phyloP scores from a whole-genome alignment of 2,888 invertebrate genomes.

The Macrosiphum euphorbiae region DNA sequence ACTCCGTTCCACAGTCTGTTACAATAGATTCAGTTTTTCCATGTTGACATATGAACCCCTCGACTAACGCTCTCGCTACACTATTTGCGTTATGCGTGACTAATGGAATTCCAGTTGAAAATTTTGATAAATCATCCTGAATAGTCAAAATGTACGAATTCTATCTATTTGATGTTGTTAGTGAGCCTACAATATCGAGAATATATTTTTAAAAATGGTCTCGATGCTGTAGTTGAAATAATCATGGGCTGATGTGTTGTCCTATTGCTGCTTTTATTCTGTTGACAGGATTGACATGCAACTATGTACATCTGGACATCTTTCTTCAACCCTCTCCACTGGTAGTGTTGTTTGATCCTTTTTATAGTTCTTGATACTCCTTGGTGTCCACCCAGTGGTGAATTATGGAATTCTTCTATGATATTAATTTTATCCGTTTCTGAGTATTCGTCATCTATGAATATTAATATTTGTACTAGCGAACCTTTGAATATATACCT shows the following conservation, averaged over 20 bases:
- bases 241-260: background rate
- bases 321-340: background rate
- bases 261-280: background rate
- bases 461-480: background rate
- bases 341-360: background rate
- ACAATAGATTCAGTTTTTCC: no score
- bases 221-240: background rate
- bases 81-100: background rate
- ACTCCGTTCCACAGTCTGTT: no score
- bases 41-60: background rate
- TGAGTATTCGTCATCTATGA: background rate
- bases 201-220: background rate
- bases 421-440: background rate
- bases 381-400: background rate
- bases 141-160: background rate
- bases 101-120: background rate
- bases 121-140: background rate
- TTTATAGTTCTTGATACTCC: background rate
- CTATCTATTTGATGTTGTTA: background rate
- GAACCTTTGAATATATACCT: background rate
- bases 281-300: background rate
- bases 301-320: background rate
- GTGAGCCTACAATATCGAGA: background rate
- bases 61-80: background rate
- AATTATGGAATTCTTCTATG: background rate